These are phyloP conservation scores for Forbesichthys papilliferus DNA, from an alignment of 2,113 vertebrate genomes.

Conservation along the genomic window DNA sequence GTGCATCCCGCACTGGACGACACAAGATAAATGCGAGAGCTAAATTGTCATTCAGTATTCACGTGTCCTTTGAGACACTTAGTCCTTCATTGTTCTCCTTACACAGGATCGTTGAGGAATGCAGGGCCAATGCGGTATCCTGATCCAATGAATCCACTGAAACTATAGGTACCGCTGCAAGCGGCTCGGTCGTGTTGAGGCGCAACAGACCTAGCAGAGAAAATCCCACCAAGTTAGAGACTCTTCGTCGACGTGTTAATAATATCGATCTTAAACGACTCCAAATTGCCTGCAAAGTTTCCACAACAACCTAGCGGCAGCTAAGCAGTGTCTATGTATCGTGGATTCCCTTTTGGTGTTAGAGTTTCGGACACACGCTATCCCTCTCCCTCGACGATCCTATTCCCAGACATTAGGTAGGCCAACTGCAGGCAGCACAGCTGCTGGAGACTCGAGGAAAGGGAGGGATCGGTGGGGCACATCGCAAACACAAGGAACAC, in stretches of 20 bases:
- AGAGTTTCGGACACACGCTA: conserved; percentile 16
- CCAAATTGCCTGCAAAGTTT: background rate
- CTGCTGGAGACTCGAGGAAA: conserved; percentile 59
- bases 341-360: conserved; percentile 2
- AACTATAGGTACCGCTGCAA: conserved; percentile 18
- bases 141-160: conserved; percentile 42
- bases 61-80: conserved; percentile 1
- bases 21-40: background rate
- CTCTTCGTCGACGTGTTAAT: conserved; percentile 9
- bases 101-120: conserved; percentile 26
- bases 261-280: background rate
- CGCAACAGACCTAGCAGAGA: conserved; percentile 36
- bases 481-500: conserved; percentile 30
- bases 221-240: conserved; percentile 43
- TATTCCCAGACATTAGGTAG: conserved; percentile 44
- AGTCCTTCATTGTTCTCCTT: conserved; percentile 51
- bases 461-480: conserved; percentile 46
- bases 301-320: conserved; percentile 2
- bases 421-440: conserved; percentile 63
- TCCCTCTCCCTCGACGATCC: conserved; percentile 46
- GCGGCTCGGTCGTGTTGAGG: conserved; percentile 16
- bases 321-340: conserved; percentile 30
- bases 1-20: conserved; percentile 45
- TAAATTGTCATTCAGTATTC: conserved; percentile 16
- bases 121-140: conserved; percentile 54